A percentile compares a stretch with the other conserved stretches of the same genome.
These are phyloP conservation scores for Sinocyclocheilus maitianheensis DNA, from an alignment of 2,113 vertebrate species.

Conservation along the genomic window DNA sequence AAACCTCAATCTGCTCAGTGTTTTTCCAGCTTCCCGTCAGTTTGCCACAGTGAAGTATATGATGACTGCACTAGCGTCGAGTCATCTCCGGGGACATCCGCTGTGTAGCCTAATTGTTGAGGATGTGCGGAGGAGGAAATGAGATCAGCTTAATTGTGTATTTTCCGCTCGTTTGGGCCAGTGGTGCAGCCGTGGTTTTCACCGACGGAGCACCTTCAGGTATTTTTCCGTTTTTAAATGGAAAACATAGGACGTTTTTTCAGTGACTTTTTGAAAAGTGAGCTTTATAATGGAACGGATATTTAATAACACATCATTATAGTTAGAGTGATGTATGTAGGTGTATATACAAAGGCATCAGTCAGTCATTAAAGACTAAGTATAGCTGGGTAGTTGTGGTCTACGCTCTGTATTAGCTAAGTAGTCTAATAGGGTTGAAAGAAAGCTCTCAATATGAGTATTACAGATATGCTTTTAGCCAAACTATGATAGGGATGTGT, in stretches of 20 bases:
- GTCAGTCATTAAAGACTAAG: background rate
- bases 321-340: background rate
- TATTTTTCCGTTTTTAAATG: conserved; percentile 16
- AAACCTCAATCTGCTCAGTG: background rate
- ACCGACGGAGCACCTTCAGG: background rate
- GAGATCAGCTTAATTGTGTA: conserved; percentile 65
- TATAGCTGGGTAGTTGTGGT: background rate
- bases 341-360: background rate
- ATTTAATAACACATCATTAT: conserved; percentile 8
- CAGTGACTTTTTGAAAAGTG: background rate
- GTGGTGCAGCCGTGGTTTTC: conserved; percentile 41
- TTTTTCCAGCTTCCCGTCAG: conserved; percentile 7
- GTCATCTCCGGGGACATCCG: conserved; percentile 64
- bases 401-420: background rate
- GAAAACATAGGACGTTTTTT: background rate
- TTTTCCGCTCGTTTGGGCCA: conserved; percentile 67
- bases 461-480: conserved; percentile 41
- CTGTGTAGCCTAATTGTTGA: conserved; percentile 66
- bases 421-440: conserved; percentile 12
- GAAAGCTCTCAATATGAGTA: conserved; percentile 13
- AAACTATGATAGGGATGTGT: conserved; percentile 40
- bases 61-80: conserved; percentile 54
- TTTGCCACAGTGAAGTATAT: background rate
- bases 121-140: conserved; percentile 74
- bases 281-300: background rate